phyloP scores from a whole-genome alignment of 2,797 vertebrate genomes.

The Leontopithecus rosalia region DNA sequence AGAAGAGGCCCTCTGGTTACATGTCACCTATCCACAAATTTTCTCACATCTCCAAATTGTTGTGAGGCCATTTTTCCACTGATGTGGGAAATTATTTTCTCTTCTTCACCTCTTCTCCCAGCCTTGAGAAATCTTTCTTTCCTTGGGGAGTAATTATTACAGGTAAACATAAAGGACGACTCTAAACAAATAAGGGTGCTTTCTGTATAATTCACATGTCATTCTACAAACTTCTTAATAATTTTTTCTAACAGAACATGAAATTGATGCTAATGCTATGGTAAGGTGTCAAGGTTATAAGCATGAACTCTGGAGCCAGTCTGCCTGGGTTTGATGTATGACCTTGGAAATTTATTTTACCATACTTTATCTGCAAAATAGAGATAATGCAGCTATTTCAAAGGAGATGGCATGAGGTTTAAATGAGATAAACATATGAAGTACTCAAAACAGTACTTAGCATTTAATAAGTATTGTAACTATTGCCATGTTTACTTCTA shows the following conservation, averaged over 20 bases:
- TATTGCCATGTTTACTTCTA: neutral
- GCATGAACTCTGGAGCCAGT: neutral
- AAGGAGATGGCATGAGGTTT: neutral
- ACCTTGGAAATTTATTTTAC: neutral
- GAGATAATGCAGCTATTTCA: neutral
- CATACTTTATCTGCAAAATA: neutral
- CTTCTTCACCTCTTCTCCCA: neutral
- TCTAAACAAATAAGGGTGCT: neutral
- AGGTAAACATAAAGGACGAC: neutral
- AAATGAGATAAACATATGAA: neutral
- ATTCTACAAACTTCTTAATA: neutral
- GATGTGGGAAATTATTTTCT: neutral
- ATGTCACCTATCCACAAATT: neutral
- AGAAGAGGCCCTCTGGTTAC: neutral
- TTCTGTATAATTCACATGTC: neutral
- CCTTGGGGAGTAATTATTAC: neutral
- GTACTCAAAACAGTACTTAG: neutral
- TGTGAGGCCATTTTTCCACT: neutral
- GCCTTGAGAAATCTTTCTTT: neutral
- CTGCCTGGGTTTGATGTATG: neutral
- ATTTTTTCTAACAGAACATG: neutral
- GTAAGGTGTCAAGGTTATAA: neutral
- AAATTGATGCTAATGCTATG: neutral
- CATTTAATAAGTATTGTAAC: neutral
- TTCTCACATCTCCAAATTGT: neutral